A percentile compares a stretch with the other conserved stretches of the same genome.
Evolutionary conservation across 2,888 invertebrate genomes (phyloP).

Genomic region (Noctuana brunneofusca): DNA sequence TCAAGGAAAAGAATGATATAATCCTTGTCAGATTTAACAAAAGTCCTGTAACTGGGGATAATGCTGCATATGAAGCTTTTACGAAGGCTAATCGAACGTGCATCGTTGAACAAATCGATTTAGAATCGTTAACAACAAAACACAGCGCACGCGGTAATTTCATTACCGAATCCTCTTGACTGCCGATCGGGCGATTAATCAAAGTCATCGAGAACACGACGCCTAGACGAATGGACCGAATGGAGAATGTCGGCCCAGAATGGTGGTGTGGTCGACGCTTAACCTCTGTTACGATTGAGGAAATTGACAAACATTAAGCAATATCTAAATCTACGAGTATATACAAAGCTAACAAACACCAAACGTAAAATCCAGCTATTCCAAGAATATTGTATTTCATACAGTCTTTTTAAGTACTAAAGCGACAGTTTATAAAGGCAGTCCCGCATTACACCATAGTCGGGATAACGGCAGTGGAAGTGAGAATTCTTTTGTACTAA

Average conservation of each 20-base stretch:
- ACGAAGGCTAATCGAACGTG: conserved; percentile 22
- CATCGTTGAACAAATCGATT: conserved; percentile 24
- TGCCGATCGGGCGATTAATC: conserved; percentile 31
- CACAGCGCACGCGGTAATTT: conserved; percentile 32
- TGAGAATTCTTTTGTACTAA: conserved; percentile 33
- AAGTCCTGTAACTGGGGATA: not conserved
- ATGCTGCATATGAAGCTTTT: not conserved
- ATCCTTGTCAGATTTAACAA: not conserved
- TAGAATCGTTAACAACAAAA: conserved; percentile 24
- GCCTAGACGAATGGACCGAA: conserved; percentile 33
- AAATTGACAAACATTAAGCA: conserved; percentile 24
- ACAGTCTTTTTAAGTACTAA: conserved; percentile 11
- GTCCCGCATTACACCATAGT: conserved; percentile 18
- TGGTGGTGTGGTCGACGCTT: conserved; percentile 12
- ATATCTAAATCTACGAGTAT: conserved; percentile 8
- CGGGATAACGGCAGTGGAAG: conserved; percentile 25
- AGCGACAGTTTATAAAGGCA: conserved; percentile 26
- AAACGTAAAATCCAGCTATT: not conserved
- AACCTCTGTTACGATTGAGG: conserved; percentile 13
- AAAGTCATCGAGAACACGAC: conserved; percentile 28
- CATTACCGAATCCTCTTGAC: conserved; percentile 34
- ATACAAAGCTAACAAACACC: not conserved
- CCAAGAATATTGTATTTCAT: conserved; percentile 11
- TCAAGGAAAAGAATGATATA: too few relatives aligned
- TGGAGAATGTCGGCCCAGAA: conserved; percentile 25